A percentile compares a stretch with the other conserved stretches of the same genome.
phyloP scores from a whole-genome alignment of 2,888 invertebrate species.

The Apeira syringaria region DNA sequence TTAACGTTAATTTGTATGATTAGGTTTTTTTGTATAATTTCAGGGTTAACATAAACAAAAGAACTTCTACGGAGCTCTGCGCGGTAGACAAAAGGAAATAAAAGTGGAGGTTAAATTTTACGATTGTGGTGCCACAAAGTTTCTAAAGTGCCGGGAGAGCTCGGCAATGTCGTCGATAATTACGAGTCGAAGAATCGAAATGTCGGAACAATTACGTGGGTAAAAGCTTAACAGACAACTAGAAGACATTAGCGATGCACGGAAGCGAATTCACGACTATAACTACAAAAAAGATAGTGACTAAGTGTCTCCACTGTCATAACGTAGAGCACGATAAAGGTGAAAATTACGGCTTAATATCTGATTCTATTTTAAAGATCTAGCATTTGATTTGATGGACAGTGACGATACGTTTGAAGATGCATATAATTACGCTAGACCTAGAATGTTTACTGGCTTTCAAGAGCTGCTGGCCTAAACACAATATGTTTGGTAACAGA shows the following conservation, averaged over 20 bases:
- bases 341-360: background rate
- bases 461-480: too few relatives aligned
- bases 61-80: conserved; percentile 27
- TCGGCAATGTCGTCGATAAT: conserved; percentile 57
- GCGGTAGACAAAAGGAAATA: conserved; percentile 41
- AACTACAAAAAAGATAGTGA: background rate
- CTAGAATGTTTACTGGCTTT: too few relatives aligned
- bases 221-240: conserved; percentile 34
- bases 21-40: conserved; percentile 54
- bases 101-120: conserved; percentile 41
- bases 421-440: too few relatives aligned
- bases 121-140: conserved; percentile 45
- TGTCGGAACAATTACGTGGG: conserved; percentile 60
- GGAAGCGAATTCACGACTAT: background rate
- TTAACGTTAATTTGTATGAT: conserved; percentile 77
- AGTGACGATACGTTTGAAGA: too few relatives aligned
- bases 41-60: conserved; percentile 45
- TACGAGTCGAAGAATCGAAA: conserved; percentile 56
- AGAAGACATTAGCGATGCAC: conserved; percentile 14
- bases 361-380: too few relatives aligned
- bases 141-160: conserved; percentile 40
- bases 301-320: background rate
- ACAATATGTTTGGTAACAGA: too few relatives aligned
- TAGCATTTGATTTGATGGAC: too few relatives aligned
- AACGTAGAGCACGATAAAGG: background rate